phyloP scores from a whole-genome alignment of 2,113 vertebrate species.

The Erinaceus europaeus region DNA sequence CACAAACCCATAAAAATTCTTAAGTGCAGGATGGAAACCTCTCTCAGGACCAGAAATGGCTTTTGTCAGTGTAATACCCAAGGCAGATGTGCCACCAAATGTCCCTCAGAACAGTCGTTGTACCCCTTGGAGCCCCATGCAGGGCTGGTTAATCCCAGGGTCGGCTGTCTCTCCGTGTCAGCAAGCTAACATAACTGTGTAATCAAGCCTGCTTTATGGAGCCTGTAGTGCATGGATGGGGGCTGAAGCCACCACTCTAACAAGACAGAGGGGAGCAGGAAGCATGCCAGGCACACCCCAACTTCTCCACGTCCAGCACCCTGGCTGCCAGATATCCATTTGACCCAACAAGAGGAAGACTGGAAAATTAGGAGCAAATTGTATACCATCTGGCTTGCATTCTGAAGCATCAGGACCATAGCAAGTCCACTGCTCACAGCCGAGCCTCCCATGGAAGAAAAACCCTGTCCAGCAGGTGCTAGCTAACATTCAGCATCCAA shows the following conservation, averaged over 20 bases:
- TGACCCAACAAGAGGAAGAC: background rate
- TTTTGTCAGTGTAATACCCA: constrained; percentile 6
- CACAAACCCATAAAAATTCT: constrained; percentile 67
- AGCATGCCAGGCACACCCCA: rapidly evolving
- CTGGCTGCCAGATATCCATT: background rate
- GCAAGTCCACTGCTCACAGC: rapidly evolving
- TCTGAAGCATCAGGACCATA: background rate
- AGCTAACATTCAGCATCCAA: no score
- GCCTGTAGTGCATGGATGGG: background rate
- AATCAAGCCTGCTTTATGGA: constrained; percentile 53
- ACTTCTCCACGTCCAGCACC: background rate
- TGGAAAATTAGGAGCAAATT: background rate
- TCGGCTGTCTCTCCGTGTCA: background rate
- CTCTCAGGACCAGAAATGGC: constrained; percentile 50
- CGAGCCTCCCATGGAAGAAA: no score
- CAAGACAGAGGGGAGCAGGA: background rate
- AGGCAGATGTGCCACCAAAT: background rate
- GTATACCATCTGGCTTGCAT: background rate
- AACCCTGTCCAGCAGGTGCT: no score
- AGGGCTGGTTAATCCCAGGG: background rate
- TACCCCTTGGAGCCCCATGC: background rate
- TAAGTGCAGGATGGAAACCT: constrained; percentile 34
- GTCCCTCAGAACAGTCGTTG: background rate
- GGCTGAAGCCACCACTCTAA: background rate
- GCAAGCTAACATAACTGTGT: background rate